A percentile compares a stretch with the other conserved stretches of the same genome.
Evolutionary conservation across 2,113 vertebrate species (phyloP).

Genomic region (Hippocampus comes): DNA sequence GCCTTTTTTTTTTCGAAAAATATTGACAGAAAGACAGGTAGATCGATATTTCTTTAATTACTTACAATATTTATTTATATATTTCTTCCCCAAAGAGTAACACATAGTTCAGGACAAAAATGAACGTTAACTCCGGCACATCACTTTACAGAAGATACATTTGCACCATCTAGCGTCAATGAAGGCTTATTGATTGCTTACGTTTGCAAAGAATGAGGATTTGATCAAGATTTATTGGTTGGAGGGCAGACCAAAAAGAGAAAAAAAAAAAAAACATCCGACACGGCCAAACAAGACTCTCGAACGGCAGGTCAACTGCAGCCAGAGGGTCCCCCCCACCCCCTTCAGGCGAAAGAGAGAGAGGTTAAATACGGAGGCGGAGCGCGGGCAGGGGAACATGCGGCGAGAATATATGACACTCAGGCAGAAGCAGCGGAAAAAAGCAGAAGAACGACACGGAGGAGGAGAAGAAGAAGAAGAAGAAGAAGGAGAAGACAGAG

Average conservation of each 20-base stretch:
- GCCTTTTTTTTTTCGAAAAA: too few species aligned
- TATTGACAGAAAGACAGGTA: not conserved
- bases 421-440: not conserved
- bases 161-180: not conserved
- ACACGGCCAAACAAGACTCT: not conserved
- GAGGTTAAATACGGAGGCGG: constrained; percentile 4
- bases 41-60: not conserved
- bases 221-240: not conserved
- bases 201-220: not conserved
- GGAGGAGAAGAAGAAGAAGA: constrained; percentile 49
- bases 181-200: not conserved
- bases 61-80: constrained; percentile 12
- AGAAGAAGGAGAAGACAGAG: constrained; percentile 59
- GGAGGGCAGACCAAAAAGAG: too few species aligned
- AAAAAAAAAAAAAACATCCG: not conserved
- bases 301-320: not conserved
- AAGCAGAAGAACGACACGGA: not conserved
- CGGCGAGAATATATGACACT: constrained; percentile 2
- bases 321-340: not conserved
- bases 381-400: not conserved
- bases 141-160: constrained; percentile 1
- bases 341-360: not conserved
- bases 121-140: not conserved
- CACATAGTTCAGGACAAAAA: constrained; percentile 4
- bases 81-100: not conserved